These are phyloP conservation scores for Rhegmatorhina hoffmannsi DNA, from an alignment of 2,113 vertebrate species.

Conservation along the genomic window DNA sequence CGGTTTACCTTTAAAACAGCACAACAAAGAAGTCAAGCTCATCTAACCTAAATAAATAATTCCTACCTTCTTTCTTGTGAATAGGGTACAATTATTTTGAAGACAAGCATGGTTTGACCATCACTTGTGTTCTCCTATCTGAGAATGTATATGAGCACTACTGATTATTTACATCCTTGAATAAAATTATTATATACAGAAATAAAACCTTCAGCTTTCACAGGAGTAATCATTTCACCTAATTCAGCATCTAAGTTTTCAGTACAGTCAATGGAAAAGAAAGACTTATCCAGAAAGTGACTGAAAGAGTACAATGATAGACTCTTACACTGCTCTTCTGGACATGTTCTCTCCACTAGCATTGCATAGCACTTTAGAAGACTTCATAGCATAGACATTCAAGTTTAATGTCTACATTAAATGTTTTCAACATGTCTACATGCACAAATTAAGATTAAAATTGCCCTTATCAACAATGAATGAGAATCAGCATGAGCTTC, in stretches of 20 bases:
- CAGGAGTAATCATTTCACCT: background rate
- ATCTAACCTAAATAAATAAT: background rate
- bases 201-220: background rate
- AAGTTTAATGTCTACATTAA: background rate
- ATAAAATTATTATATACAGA: background rate
- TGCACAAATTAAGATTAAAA: background rate
- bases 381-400: background rate
- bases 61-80: background rate
- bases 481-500: background rate
- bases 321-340: background rate
- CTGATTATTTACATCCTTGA: background rate
- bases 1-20: too few relatives aligned
- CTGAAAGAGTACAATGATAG: background rate
- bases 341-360: background rate
- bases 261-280: background rate
- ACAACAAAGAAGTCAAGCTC: background rate
- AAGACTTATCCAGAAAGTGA: background rate
- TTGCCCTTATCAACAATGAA: background rate
- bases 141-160: background rate
- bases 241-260: background rate
- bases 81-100: background rate
- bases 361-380: background rate
- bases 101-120: background rate
- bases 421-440: background rate
- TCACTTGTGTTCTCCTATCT: accelerated